Conservation (phyloP, 1,140 invertebrate species). For the Hylaeus volcanicus region DNA sequence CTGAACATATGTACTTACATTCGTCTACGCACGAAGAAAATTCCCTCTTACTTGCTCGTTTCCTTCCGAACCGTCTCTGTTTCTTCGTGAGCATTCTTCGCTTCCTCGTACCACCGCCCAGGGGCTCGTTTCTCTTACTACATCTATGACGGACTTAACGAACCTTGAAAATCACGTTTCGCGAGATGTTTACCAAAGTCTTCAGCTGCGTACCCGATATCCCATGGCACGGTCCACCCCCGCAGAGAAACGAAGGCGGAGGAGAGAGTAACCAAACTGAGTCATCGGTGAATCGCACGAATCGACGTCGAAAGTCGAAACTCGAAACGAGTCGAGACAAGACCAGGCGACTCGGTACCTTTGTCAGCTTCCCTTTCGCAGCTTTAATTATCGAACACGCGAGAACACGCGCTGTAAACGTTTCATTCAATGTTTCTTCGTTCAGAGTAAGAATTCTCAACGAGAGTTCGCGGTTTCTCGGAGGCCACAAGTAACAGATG, state of each 20-base stretch:
- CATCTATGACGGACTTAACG: slow-evolving; percentile 69
- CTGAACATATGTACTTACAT: not conserved
- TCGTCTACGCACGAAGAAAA: slow-evolving; percentile 9
- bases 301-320: not conserved
- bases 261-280: not conserved
- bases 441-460: not conserved
- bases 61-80: slow-evolving; percentile 7
- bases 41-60: slow-evolving; percentile 13
- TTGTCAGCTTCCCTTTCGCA: not conserved
- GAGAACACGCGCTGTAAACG: not conserved
- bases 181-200: slow-evolving; percentile 66
- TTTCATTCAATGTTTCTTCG: not conserved
- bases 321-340: not conserved
- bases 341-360: not conserved
- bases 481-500: too few relatives aligned
- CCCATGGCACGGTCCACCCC: not conserved
- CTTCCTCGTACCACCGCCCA: slow-evolving; percentile 42
- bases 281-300: not conserved
- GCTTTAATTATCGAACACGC: not conserved
- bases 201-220: slow-evolving; percentile 3
- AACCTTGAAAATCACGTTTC: slow-evolving; percentile 73
- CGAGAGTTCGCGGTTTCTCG: too few relatives aligned
- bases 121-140: slow-evolving; percentile 40
- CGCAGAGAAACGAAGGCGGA: too few relatives aligned
- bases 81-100: slow-evolving; percentile 11